phyloP scores from a whole-genome alignment of 2,797 vertebrate species.

The Tokudaia tokunoshimensis region DNA sequence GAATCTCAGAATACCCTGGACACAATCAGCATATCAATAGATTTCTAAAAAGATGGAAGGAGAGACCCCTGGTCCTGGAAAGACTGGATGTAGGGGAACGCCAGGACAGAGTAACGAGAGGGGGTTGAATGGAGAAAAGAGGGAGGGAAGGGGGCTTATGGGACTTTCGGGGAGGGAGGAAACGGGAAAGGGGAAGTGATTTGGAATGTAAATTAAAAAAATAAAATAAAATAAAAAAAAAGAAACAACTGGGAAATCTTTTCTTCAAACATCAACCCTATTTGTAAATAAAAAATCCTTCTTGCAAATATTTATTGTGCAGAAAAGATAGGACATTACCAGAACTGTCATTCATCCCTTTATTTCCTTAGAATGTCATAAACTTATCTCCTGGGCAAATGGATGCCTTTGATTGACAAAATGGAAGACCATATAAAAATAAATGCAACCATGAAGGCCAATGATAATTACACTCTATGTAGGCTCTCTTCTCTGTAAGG shows the following conservation, averaged over 20 bases:
- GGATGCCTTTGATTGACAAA: neutral
- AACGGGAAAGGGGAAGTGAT: too few species aligned
- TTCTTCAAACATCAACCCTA: neutral
- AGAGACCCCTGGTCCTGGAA: too few species aligned
- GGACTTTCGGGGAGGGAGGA: too few species aligned
- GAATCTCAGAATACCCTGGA: too few species aligned
- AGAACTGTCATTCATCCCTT: neutral
- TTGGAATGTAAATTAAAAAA: too few species aligned
- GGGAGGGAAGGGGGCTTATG: too few species aligned
- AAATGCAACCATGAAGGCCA: constrained; percentile 10
- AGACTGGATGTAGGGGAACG: too few species aligned
- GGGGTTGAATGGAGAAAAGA: too few species aligned
- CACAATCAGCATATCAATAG: too few species aligned
- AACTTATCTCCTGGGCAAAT: neutral
- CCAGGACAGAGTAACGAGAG: too few species aligned
- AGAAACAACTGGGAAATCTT: neutral
- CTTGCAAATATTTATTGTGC: constrained; percentile 1
- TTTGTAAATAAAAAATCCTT: neutral
- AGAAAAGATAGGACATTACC: constrained; percentile 23
- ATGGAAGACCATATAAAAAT: constrained; percentile 34
- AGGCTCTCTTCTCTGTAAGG: neutral
- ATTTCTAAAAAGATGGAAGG: too few species aligned
- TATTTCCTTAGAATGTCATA: neutral
- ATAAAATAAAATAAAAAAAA: too few species aligned
- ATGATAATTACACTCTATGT: constrained; percentile 32